These are phyloP conservation scores for Cheilosia impressa DNA, from an alignment of 2,888 invertebrate genomes.

Conservation along the genomic window DNA sequence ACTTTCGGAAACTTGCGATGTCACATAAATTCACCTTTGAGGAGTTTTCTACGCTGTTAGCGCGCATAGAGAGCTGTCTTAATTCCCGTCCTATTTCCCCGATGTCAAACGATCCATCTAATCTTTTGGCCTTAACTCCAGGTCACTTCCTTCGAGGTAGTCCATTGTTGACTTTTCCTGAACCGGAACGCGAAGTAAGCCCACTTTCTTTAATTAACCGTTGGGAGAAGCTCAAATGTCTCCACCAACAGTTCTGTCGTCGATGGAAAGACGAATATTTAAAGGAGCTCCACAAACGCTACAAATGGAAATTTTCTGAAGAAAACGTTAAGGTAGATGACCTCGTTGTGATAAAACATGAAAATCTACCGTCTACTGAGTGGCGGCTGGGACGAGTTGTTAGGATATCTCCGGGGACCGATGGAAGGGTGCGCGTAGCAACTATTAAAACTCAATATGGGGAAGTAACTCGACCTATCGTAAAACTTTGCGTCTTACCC, in stretches of 20 bases:
- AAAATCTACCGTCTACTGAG: neutral
- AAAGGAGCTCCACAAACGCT: neutral
- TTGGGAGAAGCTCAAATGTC: neutral
- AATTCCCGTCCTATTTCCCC: neutral
- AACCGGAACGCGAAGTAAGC: no score
- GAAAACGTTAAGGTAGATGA: neutral
- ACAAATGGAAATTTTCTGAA: conserved; percentile 3
- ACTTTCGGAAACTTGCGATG: neutral
- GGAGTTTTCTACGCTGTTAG: neutral
- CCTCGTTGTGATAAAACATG: neutral
- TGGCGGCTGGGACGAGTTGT: neutral
- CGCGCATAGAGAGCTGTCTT: neutral
- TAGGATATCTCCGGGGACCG: conserved; percentile 77
- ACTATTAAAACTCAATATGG: neutral
- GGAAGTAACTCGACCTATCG: neutral
- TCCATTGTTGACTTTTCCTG: neutral
- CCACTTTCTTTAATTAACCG: neutral
- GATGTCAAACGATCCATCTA: neutral
- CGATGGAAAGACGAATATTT: conserved; percentile 4
- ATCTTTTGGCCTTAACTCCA: neutral
- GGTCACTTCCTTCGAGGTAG: neutral
- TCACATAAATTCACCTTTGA: neutral
- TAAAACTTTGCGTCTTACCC: neutral
- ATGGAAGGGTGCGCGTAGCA: neutral
- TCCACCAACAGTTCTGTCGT: no score